These are phyloP conservation scores for Elysia crispata DNA, from an alignment of 2,888 invertebrate genomes.

Conservation along the genomic window DNA sequence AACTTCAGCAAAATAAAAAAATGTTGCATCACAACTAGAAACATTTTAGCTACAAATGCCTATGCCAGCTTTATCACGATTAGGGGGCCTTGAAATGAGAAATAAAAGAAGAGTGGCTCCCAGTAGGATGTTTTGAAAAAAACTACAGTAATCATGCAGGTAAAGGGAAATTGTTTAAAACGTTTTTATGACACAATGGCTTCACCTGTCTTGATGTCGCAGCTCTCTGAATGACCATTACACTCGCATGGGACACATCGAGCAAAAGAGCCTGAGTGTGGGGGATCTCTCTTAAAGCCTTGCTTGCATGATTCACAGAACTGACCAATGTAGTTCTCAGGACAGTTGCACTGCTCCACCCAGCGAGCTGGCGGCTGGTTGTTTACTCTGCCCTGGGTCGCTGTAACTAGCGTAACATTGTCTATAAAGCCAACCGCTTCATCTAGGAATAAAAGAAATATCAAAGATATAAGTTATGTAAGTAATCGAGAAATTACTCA, in stretches of 20 bases:
- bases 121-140: too few species aligned
- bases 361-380: constrained; percentile 88
- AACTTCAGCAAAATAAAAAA: too few species aligned
- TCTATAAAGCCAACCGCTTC: constrained; percentile 89
- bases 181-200: neutral
- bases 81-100: too few species aligned
- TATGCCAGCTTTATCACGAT: too few species aligned
- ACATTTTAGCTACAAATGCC: too few species aligned
- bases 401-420: constrained; percentile 92
- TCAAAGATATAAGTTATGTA: too few species aligned
- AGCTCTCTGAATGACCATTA: constrained; percentile 96
- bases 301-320: constrained; percentile 98
- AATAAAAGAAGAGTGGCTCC: too few species aligned
- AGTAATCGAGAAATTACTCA: too few species aligned
- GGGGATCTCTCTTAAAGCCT: constrained; percentile 93
- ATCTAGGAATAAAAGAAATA: too few species aligned
- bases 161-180: too few species aligned
- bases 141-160: too few species aligned
- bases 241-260: constrained; percentile 97
- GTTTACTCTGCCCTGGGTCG: constrained; percentile 81
- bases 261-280: constrained; percentile 94
- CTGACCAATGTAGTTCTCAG: constrained; percentile 85
- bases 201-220: constrained; percentile 81
- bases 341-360: constrained; percentile 95
- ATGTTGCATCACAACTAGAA: too few species aligned